These are phyloP conservation scores for Drosophila colorata DNA, from an alignment of 2,888 invertebrate species.

Conservation along the genomic window DNA sequence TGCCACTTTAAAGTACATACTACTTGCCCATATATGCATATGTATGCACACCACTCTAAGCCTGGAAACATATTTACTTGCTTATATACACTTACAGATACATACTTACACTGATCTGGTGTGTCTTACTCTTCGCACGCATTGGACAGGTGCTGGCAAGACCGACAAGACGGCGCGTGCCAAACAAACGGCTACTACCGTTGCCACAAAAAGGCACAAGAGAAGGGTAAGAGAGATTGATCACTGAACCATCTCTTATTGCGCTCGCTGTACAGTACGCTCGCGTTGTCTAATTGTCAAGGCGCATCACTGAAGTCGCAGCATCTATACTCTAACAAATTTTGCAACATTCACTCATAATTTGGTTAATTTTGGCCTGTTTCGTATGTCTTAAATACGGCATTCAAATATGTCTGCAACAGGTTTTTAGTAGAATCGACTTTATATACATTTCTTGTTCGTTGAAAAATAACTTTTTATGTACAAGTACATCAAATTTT, in stretches of 20 bases:
- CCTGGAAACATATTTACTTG: not conserved
- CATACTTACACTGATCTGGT: not conserved
- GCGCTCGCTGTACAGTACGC: slow-evolving; percentile 17
- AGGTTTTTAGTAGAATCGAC: too few species aligned
- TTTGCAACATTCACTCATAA: too few species aligned
- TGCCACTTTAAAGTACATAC: not conserved
- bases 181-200: slow-evolving; percentile 59
- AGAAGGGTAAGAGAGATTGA: slow-evolving; percentile 25
- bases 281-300: slow-evolving; percentile 9
- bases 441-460: too few species aligned
- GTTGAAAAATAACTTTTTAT: too few species aligned
- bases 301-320: not conserved
- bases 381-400: too few species aligned
- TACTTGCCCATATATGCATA: too few species aligned
- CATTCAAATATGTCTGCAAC: too few species aligned
- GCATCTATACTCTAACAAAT: slow-evolving; percentile 3
- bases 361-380: too few species aligned
- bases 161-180: slow-evolving; percentile 66
- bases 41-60: not conserved
- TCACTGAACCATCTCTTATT: slow-evolving; percentile 59
- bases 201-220: slow-evolving; percentile 49
- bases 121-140: slow-evolving; percentile 4
- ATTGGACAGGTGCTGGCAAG: slow-evolving; percentile 41
- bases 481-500: too few species aligned
- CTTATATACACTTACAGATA: not conserved